Conservation (phyloP, 2,888 invertebrate species). For the Lasioglossum malachurum region DNA sequence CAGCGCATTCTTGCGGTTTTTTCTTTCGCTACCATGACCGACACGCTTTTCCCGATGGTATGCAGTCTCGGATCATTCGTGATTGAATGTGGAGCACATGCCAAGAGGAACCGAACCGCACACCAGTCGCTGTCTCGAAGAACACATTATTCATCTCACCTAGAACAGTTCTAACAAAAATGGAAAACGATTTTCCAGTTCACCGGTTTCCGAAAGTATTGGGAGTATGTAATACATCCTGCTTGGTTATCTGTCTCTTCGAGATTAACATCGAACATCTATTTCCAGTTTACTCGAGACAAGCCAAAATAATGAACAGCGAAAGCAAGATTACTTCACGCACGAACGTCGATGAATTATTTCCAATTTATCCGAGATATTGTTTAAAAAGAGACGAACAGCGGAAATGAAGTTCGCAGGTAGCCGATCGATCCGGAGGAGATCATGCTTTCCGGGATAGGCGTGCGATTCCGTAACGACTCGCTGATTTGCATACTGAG, state of each 20-base stretch:
- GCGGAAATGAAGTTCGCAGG: neutral
- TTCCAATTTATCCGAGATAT: neutral
- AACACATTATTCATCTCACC: neutral
- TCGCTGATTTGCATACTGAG: neutral
- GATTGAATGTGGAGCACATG: neutral
- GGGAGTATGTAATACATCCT: neutral
- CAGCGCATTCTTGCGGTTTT: neutral
- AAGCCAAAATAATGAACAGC: too few species aligned
- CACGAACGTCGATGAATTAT: too few species aligned
- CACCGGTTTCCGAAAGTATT: neutral
- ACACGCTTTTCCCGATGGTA: constrained; percentile 12
- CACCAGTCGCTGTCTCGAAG: neutral
- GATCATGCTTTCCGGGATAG: neutral
- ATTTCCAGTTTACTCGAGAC: neutral
- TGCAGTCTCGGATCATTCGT: neutral
- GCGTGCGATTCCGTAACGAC: neutral
- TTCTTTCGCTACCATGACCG: constrained; percentile 31
- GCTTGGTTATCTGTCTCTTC: neutral
- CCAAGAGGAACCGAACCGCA: neutral
- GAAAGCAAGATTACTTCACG: too few species aligned
- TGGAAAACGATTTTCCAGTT: neutral
- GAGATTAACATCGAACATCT: neutral
- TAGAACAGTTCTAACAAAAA: neutral
- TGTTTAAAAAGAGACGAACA: neutral
- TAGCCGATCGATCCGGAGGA: neutral